Base-by-base conservation (phyloP, 2,113 vertebrate species). In the Ctenomys sociabilis region DNA sequence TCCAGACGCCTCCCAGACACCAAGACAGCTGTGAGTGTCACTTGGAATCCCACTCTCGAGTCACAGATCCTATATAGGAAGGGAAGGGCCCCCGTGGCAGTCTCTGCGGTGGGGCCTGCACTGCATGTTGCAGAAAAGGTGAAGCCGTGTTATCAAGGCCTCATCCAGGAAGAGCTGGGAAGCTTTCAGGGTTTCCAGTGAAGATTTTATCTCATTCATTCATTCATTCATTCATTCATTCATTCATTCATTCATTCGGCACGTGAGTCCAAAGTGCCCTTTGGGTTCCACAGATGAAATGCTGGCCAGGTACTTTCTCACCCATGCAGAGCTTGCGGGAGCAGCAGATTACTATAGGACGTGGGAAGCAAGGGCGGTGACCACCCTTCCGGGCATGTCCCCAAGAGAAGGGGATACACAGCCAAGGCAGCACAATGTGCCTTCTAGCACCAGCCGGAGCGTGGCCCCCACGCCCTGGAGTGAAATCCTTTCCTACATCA, bases 1-100 rank as follows among this genome's bases (percentile, higher is more conserved):
- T 98, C 64, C 98, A 98, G 90, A 98, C 98, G 52, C 97, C 98
- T 37, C 98, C 98, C 35, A 97, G 97, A 88, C 96, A 98, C 35
- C 97, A 94, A 95, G 98, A 98, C 45, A 98, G 89, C 17, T 98
- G 98, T 99, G 97, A 97, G 98, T 98, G 89, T 80, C 49, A 35
- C 11, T 3, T 86, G 94, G 37, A 66, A n/a, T 17, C 12, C 10
- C 40, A 5, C 7, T 91, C 64, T 37, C 21, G 28, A 43, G 64
- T 78, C 37, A 7, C 6, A 21, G 61, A 77, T 28, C 13, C 43
- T 68, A 21, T 12, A 28, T 21, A 64, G 43, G 37, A 32, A 52
- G 30, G 26, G 2, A 37, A 14, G 22, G 35, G 24, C 30, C 7
- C 35, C 6, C 4, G 21, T 8, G 32, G 26, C 3, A 28, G 75